Evolutionary conservation across 2,888 invertebrate species (phyloP), one percentile per base, ranked within the genome.

Genomic region (Blera fallax): DNA sequence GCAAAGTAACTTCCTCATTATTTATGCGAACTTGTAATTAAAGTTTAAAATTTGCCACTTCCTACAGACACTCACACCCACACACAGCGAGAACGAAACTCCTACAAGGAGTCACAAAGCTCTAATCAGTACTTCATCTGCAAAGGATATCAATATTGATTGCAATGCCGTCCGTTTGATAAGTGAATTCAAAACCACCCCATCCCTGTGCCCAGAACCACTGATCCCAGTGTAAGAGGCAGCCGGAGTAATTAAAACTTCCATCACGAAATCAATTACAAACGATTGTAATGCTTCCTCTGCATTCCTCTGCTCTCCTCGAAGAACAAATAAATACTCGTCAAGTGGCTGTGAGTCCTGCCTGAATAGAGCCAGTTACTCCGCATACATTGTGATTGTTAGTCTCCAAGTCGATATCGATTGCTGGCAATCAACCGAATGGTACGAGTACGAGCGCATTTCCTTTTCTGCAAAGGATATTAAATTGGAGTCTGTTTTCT

Each of bases 201-300:
- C 16, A 21, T 48, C 50, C 70, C 2, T 8, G n/a, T 16, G n/a
- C n/a, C n/a, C n/a, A n/a, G n/a, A n/a, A n/a, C 34, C 2, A 27
- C 37, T 40, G 70, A 60, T 54, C 50, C 62, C 45, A 76, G 40
- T 24, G 29, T 37, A 65, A 64, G 69, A 67, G 77, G 62, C 69
- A 73, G 64, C 64, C 74, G 43, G 65, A 83, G 76, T 85, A 85
- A 85, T 85, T 85, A 85, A 85, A 85, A 85, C 81, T 85, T 85
- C 81, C 85, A 85, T 85, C 85, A 85, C 85, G 85, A 81, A 85
- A 81, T 85, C 85, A 85, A 85, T 85, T 85, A 85, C 85, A 85
- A 81, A 81, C 85, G 76, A 85, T 81, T 81, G 76, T 77, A 81
- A 72, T 85, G 60, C 32, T 70, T 54, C 69, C 70, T 54, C 58